A percentile compares a stretch with the other conserved stretches of the same genome.
These are phyloP conservation scores for Conopomorpha cramerella DNA, from an alignment of 1,140 invertebrate genomes.

Conservation along the genomic window DNA sequence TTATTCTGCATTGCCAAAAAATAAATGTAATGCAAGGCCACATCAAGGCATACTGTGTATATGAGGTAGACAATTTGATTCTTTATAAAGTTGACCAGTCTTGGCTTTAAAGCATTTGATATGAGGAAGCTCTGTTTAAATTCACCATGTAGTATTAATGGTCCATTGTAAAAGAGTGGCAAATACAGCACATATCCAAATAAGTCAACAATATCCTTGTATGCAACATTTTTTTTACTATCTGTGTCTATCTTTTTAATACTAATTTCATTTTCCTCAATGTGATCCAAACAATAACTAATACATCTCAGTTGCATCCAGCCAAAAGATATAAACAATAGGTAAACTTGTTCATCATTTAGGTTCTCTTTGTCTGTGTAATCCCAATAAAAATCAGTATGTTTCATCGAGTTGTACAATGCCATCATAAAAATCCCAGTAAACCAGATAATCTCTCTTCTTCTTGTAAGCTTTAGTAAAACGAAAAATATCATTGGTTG, in stretches of 20 bases:
- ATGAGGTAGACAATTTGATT: conserved; percentile 65
- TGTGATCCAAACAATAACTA: conserved; percentile 9
- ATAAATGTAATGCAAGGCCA: conserved; percentile 74
- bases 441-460: conserved; percentile 9
- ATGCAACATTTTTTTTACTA: neutral
- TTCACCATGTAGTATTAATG: conserved; percentile 71
- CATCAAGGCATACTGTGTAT: conserved; percentile 71
- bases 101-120: conserved; percentile 21
- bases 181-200: conserved; percentile 75
- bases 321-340: conserved; percentile 8
- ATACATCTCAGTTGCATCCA: conserved; percentile 16
- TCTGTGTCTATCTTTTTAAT: too few relatives aligned
- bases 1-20: conserved; percentile 69
- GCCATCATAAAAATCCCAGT: conserved; percentile 7
- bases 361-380: conserved; percentile 4
- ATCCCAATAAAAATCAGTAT: conserved; percentile 5
- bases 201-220: conserved; percentile 7
- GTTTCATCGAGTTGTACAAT: conserved; percentile 8
- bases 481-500: conserved; percentile 12
- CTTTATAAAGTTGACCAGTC: conserved; percentile 24
- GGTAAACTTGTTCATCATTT: conserved; percentile 10
- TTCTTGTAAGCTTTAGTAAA: conserved; percentile 2
- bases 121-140: conserved; percentile 37
- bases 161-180: conserved; percentile 76
- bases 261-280: too few relatives aligned